Percentiles rank a stretch among this genome's conserved stretches.
Evolutionary conservation across 2,797 vertebrate genomes (phyloP).

Genomic region (Diplodus puntazzo): DNA sequence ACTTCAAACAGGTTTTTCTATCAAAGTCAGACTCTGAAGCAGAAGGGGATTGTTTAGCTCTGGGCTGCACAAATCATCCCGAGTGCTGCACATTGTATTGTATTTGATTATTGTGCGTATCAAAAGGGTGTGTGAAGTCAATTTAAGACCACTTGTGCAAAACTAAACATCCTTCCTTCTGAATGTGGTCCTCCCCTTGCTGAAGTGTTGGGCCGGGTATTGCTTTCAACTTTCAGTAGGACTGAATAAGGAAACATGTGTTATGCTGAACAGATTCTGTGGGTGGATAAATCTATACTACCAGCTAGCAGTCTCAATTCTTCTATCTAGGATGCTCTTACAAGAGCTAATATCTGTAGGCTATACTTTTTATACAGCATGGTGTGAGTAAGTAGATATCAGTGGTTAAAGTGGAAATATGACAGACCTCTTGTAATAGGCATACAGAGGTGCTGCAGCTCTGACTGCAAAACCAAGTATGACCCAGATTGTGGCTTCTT

Average conservation of each 20-base stretch:
- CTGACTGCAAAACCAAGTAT: no score
- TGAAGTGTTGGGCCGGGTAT: neutral
- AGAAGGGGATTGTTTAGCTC: slow-evolving; percentile 46
- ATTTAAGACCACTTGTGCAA: slow-evolving; percentile 47
- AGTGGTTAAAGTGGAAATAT: no score
- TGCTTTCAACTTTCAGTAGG: neutral
- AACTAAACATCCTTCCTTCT: slow-evolving; percentile 39
- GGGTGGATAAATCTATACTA: slow-evolving; percentile 17
- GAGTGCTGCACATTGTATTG: slow-evolving; percentile 41
- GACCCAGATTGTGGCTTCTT: no score
- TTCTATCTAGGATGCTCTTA: neutral
- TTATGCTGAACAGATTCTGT: slow-evolving; percentile 6
- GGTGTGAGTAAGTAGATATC: no score
- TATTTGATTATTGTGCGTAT: slow-evolving; percentile 46
- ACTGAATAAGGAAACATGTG: neutral
- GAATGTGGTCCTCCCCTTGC: slow-evolving; percentile 3
- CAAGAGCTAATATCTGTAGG: neutral
- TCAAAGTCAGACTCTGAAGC: slow-evolving; percentile 59
- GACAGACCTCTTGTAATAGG: no score
- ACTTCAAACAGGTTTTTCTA: slow-evolving; percentile 46
- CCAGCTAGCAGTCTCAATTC: neutral
- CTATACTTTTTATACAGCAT: neutral
- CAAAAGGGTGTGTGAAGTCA: slow-evolving; percentile 43
- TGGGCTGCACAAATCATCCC: slow-evolving; percentile 39
- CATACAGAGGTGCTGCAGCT: no score